Base-by-base conservation (phyloP, 2,888 invertebrate species). In the Amphipyra tragopoginis region DNA sequence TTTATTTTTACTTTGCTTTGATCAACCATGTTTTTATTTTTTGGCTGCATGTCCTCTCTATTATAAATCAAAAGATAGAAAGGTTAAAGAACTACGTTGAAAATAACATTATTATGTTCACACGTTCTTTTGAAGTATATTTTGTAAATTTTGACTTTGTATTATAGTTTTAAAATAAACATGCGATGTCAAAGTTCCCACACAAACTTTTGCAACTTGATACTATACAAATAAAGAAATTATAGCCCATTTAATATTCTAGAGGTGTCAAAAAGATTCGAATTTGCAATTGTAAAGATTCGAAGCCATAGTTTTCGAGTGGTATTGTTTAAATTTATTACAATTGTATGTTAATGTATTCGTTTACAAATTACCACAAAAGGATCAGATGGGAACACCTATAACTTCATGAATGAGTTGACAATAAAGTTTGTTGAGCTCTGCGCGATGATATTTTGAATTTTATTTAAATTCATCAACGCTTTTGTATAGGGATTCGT, bases 291-390 rank as follows among this genome's bases (percentile, higher is more conserved):
- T 75, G 58, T 72, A 55, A 72, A 56, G 49, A 60, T 62, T 58
- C n/a, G 6, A 48, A 59, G 34, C 29, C 34, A 49, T 76, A 52
- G 70, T 70, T 72, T 40, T 36, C 2, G 21, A 14, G 33, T 43
- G 42, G 43, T 26, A 36, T 62, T 48, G 34, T 43, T 53, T 47
- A 50, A 67, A 73, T 72, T 77, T 75, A 73, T 79, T 57, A 52
- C 55, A 68, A 73, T 66, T 33, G 43, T 59, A 78, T 78, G 75
- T 57, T 53, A 78, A 78, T 78, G 13, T 69, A 79, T 78, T 77
- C 77, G 64, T 61, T 74, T 54, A 61, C 63, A 65, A 74, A 74
- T 77, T 58, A 65, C 56, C 53, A 53, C 72, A 40, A 72, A 72
- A 66, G 77, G 72, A 72, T 79, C 61, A 57, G 47, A 59, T 53